Evolutionary conservation across 2,888 invertebrate species (phyloP).

Genomic region (Cremastinae sp.): DNA sequence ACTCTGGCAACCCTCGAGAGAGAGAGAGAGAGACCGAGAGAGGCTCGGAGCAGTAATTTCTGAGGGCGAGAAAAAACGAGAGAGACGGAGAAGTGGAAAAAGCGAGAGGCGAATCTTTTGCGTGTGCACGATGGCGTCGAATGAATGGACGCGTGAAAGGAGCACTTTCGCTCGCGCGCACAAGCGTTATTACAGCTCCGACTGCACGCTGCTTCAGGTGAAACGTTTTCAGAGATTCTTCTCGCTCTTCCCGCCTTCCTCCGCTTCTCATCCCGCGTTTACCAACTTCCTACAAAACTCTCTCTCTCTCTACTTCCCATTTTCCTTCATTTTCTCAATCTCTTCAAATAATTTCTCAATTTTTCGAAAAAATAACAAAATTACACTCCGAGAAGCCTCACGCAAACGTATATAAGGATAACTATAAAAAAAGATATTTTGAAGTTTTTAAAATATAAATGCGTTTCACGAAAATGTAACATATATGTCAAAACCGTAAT

Average conservation of each 20-base stretch:
- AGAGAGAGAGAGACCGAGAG: too few relatives aligned
- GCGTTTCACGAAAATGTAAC: too few relatives aligned
- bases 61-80: constrained; percentile 29
- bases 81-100: constrained; percentile 22
- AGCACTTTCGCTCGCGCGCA: constrained; percentile 51
- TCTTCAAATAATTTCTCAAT: constrained; percentile 16
- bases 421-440: too few relatives aligned
- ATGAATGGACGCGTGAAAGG: constrained; percentile 61
- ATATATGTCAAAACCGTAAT: too few relatives aligned
- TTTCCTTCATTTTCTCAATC: constrained; percentile 11
- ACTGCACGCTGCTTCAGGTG: constrained; percentile 43
- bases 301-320: not conserved
- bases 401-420: too few relatives aligned
- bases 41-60: constrained; percentile 49
- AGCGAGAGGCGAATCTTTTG: constrained; percentile 23
- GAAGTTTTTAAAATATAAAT: too few relatives aligned
- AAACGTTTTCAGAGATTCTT: constrained; percentile 52
- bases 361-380: constrained; percentile 1
- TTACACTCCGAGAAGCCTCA: too few relatives aligned
- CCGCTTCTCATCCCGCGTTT: constrained; percentile 6
- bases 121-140: constrained; percentile 47
- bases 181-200: constrained; percentile 32
- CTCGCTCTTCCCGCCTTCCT: constrained; percentile 20
- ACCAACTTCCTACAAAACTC: constrained; percentile 12
- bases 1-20: constrained; percentile 39